These are phyloP conservation scores for Otolemur garnettii DNA, from an alignment of 2,113 vertebrate genomes.

Conservation along the genomic window DNA sequence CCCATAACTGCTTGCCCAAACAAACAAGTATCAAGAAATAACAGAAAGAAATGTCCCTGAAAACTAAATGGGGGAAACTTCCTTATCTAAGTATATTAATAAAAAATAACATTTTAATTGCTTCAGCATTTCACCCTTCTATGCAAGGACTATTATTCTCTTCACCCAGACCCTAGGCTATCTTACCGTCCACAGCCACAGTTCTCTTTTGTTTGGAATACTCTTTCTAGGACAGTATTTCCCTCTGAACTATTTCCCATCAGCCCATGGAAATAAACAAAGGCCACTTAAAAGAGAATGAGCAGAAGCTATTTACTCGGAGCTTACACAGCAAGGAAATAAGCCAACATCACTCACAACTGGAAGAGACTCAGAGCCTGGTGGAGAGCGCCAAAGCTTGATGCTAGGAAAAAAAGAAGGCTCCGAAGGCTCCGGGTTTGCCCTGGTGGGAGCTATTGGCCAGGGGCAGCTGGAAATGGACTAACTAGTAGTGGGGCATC, in stretches of 20 bases:
- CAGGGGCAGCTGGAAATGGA: not conserved
- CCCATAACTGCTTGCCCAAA: not conserved
- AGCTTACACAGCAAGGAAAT: not conserved
- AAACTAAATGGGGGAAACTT: not conserved
- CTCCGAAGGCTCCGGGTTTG: not conserved
- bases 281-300: not conserved
- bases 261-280: slow-evolving; percentile 14
- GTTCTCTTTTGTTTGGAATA: not conserved
- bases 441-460: rapidly evolving
- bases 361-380: not conserved
- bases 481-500: not conserved
- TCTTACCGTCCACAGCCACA: not conserved
- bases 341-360: not conserved
- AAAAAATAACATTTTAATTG: not conserved
- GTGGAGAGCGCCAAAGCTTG: not conserved
- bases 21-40: not conserved
- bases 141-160: not conserved
- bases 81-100: not conserved
- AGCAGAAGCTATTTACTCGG: not conserved
- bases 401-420: not conserved
- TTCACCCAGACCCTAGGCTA: not conserved
- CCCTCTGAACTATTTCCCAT: not conserved
- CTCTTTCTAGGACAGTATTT: not conserved
- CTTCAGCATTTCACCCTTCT: not conserved
- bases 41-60: not conserved